Evolutionary conservation across 1,140 invertebrate species (phyloP).

Genomic region (Polypedilum vanderplanki): DNA sequence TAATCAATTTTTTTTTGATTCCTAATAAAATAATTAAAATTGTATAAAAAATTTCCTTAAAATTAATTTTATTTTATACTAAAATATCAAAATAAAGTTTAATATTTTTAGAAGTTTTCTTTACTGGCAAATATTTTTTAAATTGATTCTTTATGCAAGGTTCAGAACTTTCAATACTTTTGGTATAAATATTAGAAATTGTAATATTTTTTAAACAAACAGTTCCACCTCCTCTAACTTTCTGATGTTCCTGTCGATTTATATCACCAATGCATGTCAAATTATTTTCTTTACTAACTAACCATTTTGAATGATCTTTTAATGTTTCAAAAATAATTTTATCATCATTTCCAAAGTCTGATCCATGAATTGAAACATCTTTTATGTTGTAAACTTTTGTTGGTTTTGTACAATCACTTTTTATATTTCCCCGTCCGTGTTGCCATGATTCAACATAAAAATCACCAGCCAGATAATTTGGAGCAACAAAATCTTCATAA

Average conservation of each 20-base stretch:
- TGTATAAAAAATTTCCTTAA: too few species aligned
- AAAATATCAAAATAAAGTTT: too few species aligned
- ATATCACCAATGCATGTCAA: slow-evolving; percentile 91
- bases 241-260: slow-evolving; percentile 75
- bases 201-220: slow-evolving; percentile 57
- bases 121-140: too few species aligned
- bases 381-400: slow-evolving; percentile 63
- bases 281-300: slow-evolving; percentile 54
- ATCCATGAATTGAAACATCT: slow-evolving; percentile 47
- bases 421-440: slow-evolving; percentile 65
- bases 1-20: too few species aligned
- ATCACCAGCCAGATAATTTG: slow-evolving; percentile 53
- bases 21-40: too few species aligned
- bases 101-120: too few species aligned
- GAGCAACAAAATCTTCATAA: slow-evolving; percentile 74
- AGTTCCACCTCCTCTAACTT: slow-evolving; percentile 70
- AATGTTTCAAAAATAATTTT: slow-evolving; percentile 62
- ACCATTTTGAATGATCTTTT: slow-evolving; percentile 90
- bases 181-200: slow-evolving; percentile 50
- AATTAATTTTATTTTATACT: too few species aligned
- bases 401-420: slow-evolving; percentile 55
- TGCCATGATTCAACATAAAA: slow-evolving; percentile 83
- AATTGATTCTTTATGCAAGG: slow-evolving; percentile 35
- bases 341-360: slow-evolving; percentile 34
- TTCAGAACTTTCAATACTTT: slow-evolving; percentile 45